Evolutionary conservation across 2,888 invertebrate genomes (phyloP).

Genomic region (Eristalis tenax): DNA sequence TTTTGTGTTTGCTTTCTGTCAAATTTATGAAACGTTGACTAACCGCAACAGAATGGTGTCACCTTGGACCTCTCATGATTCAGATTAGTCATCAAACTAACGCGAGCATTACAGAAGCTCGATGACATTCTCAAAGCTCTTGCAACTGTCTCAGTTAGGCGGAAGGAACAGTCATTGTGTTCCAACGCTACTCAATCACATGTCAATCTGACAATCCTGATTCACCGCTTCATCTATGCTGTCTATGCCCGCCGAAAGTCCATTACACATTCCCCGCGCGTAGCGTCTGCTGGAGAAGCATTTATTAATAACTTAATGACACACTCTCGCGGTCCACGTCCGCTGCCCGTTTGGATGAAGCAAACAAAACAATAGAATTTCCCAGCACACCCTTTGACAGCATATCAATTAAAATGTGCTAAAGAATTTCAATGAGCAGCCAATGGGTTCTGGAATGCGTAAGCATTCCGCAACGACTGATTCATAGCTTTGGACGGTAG

Average conservation of each 20-base stretch:
- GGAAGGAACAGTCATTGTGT: not conserved
- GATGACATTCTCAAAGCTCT: constrained; percentile 22
- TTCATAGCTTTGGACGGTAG: not conserved
- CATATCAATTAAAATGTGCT: constrained; percentile 46
- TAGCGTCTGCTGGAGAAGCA: constrained; percentile 21
- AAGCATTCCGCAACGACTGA: not conserved
- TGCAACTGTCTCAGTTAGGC: not conserved
- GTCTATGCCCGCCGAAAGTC: not conserved
- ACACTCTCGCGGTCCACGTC: constrained; percentile 22
- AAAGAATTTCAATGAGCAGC: not conserved
- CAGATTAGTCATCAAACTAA: no score
- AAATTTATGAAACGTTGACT: no score
- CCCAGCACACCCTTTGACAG: constrained; percentile 27
- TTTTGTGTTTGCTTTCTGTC: no score
- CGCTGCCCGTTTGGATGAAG: not conserved
- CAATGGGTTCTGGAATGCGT: not conserved
- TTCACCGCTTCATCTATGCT: not conserved
- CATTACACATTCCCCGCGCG: constrained; percentile 23
- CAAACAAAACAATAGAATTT: constrained; percentile 23
- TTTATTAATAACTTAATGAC: constrained; percentile 51
- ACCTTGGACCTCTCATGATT: no score
- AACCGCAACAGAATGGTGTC: no score
- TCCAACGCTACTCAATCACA: not conserved
- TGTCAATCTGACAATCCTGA: not conserved
- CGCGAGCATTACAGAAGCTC: not conserved